Base-by-base conservation (phyloP, 2,113 vertebrate species). In the Suncus etruscus region DNA sequence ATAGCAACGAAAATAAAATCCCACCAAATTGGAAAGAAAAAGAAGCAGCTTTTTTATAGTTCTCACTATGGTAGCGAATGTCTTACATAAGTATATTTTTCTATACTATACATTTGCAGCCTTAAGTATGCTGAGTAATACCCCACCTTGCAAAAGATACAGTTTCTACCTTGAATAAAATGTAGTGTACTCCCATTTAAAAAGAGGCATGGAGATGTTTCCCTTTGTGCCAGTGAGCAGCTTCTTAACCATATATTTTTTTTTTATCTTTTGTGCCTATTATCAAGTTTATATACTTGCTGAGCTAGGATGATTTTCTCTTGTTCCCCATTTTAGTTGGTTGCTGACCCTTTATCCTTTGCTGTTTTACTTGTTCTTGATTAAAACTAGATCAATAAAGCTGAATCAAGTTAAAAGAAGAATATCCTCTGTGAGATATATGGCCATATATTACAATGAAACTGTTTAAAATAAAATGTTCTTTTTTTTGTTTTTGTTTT, bases 301-400 rank as follows among this genome's bases (percentile, higher is more conserved):
- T 32, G n/a, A 76, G 66, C 11, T 88, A 65, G 15, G 69, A 31
- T 81, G 50, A 58, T 92, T 94, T 83, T 92, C 65, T 90, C 14
- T 85, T 84, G 61, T 81, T 78, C 73, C 8, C n/a, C 54, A 24
- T n/a, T 32, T 88, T 83, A n/a, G 22, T 90, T 93, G 32, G 32
- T 88, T 91, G 79, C 74, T 58, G 25, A 86, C 31, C 63, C 63
- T 80, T 86, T 47, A 76, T 86, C 87, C 32, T 94, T 89, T 72
- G 85, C 66, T 83, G 10, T 79, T 66, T 39, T 4, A 20, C 50
- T 86, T 92, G 69, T 77, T 45, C 77, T 90, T 90, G 70, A 75
- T 94, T 83, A 92, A 94, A 95, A 65, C 84, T 76, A 83, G 63
- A 80, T 95, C 91, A 90, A 63, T 95, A 83, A 87, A 94, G 47